Conservation (phyloP, 2,797 vertebrate species). For the Saxicola maurus region DNA sequence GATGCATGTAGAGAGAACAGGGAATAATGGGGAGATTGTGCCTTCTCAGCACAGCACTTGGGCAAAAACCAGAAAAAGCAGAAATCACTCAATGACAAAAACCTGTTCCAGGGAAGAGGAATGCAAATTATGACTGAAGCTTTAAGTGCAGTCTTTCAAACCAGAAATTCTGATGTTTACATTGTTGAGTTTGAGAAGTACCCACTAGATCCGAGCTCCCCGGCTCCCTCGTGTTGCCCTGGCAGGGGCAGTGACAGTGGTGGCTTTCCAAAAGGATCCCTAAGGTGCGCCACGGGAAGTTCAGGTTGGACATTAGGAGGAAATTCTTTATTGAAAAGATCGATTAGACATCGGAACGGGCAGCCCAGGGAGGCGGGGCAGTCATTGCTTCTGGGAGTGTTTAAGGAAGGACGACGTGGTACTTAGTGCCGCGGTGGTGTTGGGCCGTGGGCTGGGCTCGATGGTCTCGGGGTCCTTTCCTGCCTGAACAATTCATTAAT, state of each 20-base stretch:
- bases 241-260: no score
- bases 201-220: fast-evolving
- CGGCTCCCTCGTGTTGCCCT: fast-evolving
- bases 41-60: fast-evolving
- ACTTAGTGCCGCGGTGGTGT: no score
- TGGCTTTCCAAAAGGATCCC: background rate
- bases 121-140: background rate
- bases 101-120: background rate
- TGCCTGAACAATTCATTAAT: fast-evolving
- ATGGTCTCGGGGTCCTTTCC: fast-evolving
- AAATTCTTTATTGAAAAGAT: background rate
- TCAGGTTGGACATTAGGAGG: background rate
- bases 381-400: background rate
- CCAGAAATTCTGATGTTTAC: background rate
- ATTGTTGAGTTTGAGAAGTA: background rate
- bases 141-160: background rate
- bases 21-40: background rate
- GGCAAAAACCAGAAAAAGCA: background rate
- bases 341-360: background rate
- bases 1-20: background rate
- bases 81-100: no score
- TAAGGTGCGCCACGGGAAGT: background rate
- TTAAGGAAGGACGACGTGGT: background rate
- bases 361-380: no score
- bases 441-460: fast-evolving